Base-by-base conservation (phyloP, 2,797 vertebrate species). In the Pipistrellus kuhlii region DNA sequence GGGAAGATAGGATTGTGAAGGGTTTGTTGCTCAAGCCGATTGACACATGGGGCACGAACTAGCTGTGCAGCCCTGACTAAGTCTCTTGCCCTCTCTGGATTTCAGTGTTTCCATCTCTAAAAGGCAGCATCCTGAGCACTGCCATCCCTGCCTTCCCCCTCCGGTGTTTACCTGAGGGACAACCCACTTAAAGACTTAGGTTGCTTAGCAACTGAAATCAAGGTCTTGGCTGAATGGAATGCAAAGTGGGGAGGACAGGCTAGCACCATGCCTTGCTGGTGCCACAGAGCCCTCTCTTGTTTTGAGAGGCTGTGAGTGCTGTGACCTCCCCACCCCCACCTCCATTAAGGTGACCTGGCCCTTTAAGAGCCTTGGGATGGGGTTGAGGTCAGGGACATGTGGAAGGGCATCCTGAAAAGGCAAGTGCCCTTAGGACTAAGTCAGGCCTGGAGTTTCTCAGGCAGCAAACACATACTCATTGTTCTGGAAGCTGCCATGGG, bases 151-250 rank as follows among this genome's bases (percentile, higher is more conserved):
- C 44, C 55, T 62, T 69, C 57, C 53, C 11, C 27, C 48, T 64
- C 59, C 11, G 0, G 7, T 38, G 59, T 55, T 96, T 89, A 96
- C 94, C 87, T 95, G 92, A 76, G 13, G 59, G 76, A 44, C 41
- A 92, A 93, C 92, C 83, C 84, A 93, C 78, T 95, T 84, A 57
- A 78, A 95, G 93, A 91, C 85, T 69, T 51, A 93, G 95, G 93
- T 96, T 96, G 92, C 95, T 94, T 96, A 94, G 97, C 95, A 96
- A 96, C 96, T 27, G 59, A 91, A 92, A 92, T 82, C 71, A 86
- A 95, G 84, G 81, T 89, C 94, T 95, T 51, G 25, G 81, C 85
- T 85, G 88, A 94, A 57, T 57, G 46, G 73, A 91, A 41, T 10
- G 66, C 88, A 91, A 64, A 84, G 71, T 0, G 25, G 44, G 77